Base-by-base conservation (phyloP, 2,113 vertebrate species). In the Himantopus leucocephalus region DNA sequence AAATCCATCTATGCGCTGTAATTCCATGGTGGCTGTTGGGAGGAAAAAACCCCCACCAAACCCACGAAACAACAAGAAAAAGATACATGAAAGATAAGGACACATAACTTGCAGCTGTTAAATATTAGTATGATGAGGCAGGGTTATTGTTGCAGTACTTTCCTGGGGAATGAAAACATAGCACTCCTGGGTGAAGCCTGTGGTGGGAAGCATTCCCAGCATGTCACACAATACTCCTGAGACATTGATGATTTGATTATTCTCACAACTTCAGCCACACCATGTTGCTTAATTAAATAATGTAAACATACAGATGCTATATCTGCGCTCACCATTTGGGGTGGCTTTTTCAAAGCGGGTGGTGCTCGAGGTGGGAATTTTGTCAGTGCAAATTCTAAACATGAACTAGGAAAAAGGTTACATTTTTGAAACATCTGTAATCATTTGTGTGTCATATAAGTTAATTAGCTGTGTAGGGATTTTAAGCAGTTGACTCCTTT, bases 341-440 rank as follows among this genome's bases (percentile, higher is more conserved):
- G 12, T 76, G 48, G 30, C 14, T 30, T 85, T 91, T 93, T 74
- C 74, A 64, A 86, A 86, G 74, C 0, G 0, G 83, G 35, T 78
- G 56, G 62, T 17, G 32, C 74, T 84, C 37, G 52, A 81, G 91
- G 56, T 16, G n/a, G 74, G 68, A 86, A 14, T 87, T 96, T 88
- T 91, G 37, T 81, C 50, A 87, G 47, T 79, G 74, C 7, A 21
- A 92, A 82, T 94, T 96, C 59, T 71, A 92, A 87, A 86, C 58
- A 64, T 73, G 76, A 92, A 84, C 76, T 50, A 34, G 52, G 60
- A 80, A 94, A 95, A 96, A 96, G 77, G 91, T 96, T 96, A 92
- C 68, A 58, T 95, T 95, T 93, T 80, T 91, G 35, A 84, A 97
- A 97, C 96, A 97, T 98, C 97, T 97, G 96, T 89, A 96, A 97